Base-by-base conservation (phyloP, 2,888 invertebrate species). In the Drymonia ruficornis region DNA sequence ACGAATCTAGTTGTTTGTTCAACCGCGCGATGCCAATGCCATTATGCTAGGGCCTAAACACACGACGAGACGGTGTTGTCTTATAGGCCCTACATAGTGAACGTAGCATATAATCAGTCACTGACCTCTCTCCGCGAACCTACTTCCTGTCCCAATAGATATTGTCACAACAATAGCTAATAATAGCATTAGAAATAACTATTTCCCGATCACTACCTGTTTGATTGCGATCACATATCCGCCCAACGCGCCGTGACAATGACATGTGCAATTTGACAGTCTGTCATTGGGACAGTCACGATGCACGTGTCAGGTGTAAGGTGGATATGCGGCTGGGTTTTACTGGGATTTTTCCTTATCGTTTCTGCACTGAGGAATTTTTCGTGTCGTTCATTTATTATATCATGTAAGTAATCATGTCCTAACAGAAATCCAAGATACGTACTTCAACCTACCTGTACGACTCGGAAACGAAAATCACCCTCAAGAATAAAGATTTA, bases 251-350 rank as follows among this genome's bases (percentile, higher is more conserved):
- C 4, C 29, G 43, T 57, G 55, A 54, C 57, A 63, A 53, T 55
- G 53, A 49, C 55, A 55, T 42, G 53, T 44, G 28, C 23, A 31
- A 36, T 23, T 40, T 42, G 55, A 43, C 19, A 19, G 43, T 18
- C 13, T 43, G 43, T 53, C 49, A n/a, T 15, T 47, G 38, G 40
- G 46, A 34, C 40, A 54, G 61, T 61, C 61, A 59, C 63, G 58
- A 49, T 23, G 47, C 48, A 62, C 50, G 48, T 52, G 63, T 50
- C 15, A 12, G 36, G 34, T 19, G n/a, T 43, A 31, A 4, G 44
- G 55, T 53, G 57, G 58, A 58, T 56, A 59, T 45, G 12, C 15
- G 16, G 12, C n/a, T 13, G 5, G 13, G 36, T n/a, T 36, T 2
- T n/a, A 36, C 4, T n/a, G 5, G 36, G 36, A 36, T 36, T 36